Conservation (phyloP, 2,888 invertebrate species). For the Hemaris fuciformis region DNA sequence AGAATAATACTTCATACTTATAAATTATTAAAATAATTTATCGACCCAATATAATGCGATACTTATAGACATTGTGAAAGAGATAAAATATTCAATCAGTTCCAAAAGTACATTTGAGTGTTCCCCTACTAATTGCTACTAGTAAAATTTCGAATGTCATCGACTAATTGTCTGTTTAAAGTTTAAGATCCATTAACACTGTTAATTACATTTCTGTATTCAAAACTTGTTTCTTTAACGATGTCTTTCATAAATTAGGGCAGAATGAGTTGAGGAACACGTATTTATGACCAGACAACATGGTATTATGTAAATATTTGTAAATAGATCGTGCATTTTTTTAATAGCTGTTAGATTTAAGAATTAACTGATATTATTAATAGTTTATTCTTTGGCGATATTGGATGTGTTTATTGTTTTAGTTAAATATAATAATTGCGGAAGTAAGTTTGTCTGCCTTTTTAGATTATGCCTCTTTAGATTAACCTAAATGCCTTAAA, state of each 20-base stretch:
- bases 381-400: too few relatives aligned
- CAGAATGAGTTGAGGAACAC: neutral
- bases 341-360: too few relatives aligned
- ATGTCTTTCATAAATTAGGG: neutral
- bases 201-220: constrained; percentile 1
- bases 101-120: neutral
- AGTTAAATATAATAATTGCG: too few relatives aligned
- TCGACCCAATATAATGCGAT: neutral
- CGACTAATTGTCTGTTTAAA: constrained; percentile 8
- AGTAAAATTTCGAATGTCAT: constrained; percentile 8
- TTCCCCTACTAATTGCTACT: neutral
- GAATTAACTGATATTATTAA: too few relatives aligned
- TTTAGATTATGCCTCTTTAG: too few relatives aligned
- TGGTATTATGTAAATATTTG: too few relatives aligned
- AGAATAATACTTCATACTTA: too few relatives aligned
- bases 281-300: neutral
- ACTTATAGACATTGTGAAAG: neutral
- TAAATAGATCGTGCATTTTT: too few relatives aligned
- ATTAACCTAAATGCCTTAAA: too few relatives aligned
- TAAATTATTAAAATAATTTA: too few relatives aligned
- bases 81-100: neutral
- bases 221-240: constrained; percentile 3
- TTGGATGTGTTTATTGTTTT: too few relatives aligned
- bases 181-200: constrained; percentile 5
- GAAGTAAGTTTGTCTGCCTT: too few relatives aligned